phyloP scores from a whole-genome alignment of 1,140 invertebrate genomes.

The Cotesia chilonis region DNA sequence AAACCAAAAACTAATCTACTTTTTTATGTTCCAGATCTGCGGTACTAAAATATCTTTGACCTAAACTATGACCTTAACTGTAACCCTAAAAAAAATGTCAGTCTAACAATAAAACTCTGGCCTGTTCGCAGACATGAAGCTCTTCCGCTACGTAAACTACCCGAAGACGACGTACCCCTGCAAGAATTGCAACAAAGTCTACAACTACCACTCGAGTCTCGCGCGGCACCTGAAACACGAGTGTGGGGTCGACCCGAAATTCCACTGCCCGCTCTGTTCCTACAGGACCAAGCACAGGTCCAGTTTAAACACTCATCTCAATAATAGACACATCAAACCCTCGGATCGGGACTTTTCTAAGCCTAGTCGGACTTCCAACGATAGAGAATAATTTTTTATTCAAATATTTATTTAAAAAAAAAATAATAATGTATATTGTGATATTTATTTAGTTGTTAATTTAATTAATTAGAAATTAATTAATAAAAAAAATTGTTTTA shows the following conservation, averaged over 20 bases:
- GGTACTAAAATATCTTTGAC: no score
- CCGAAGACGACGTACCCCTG: slow-evolving; percentile 58
- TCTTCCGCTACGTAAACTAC: slow-evolving; percentile 37
- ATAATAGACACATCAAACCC: slow-evolving; percentile 54
- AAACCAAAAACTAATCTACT: no score
- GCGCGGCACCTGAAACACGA: slow-evolving; percentile 66
- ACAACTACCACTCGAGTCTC: slow-evolving; percentile 63
- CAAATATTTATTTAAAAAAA: neutral
- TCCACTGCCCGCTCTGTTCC: slow-evolving; percentile 62
- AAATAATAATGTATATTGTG: no score
- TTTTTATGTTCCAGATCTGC: no score
- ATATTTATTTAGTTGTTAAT: no score
- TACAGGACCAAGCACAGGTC: slow-evolving; percentile 57
- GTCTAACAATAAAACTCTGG: no score
- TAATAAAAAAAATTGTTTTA: no score
- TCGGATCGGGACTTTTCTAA: slow-evolving; percentile 47
- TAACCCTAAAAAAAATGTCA: no score
- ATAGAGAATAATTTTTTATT: neutral
- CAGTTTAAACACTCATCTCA: slow-evolving; percentile 57
- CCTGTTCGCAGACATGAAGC: slow-evolving; percentile 48
- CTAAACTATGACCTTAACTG: no score
- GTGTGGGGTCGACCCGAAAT: slow-evolving; percentile 66
- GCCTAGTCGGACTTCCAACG: slow-evolving; percentile 33
- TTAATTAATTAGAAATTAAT: slow-evolving; percentile 3
- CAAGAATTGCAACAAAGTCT: slow-evolving; percentile 61